Evolutionary conservation across 2,888 invertebrate species (phyloP).

Genomic region (Electrophaes corylata): DNA sequence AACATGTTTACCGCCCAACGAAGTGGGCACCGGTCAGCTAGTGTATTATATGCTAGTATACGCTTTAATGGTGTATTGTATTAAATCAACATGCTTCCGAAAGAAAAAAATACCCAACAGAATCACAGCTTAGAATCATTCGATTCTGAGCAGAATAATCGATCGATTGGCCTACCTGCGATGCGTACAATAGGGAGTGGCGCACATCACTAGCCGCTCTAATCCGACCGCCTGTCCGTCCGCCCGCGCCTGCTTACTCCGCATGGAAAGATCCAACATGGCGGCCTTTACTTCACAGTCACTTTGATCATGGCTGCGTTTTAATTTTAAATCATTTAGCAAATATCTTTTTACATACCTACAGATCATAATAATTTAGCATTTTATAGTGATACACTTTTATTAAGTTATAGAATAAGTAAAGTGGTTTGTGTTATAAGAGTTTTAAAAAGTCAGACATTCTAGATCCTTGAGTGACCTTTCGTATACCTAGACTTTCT

Average conservation of each 20-base stretch:
- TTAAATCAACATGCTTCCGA: background rate
- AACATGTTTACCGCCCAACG: no score
- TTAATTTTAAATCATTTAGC: slow-evolving; percentile 64
- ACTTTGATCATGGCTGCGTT: slow-evolving; percentile 70
- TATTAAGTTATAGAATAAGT: slow-evolving; percentile 66
- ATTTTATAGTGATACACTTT: slow-evolving; percentile 60
- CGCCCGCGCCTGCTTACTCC: slow-evolving; percentile 14
- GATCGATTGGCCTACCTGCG: slow-evolving; percentile 58
- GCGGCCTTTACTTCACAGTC: slow-evolving; percentile 77
- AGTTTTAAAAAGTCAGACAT: slow-evolving; percentile 69
- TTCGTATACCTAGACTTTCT: slow-evolving; percentile 71
- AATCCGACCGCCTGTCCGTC: slow-evolving; percentile 48
- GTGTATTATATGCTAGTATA: no score
- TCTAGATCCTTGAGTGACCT: slow-evolving; percentile 82
- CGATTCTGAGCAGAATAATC: slow-evolving; percentile 41
- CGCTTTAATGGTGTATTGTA: no score
- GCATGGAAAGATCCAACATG: slow-evolving; percentile 78
- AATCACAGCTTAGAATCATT: slow-evolving; percentile 3
- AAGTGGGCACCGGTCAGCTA: no score
- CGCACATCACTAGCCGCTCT: slow-evolving; percentile 73
- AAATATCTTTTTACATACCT: slow-evolving; percentile 56
- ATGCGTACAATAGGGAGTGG: slow-evolving; percentile 54
- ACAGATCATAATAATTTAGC: slow-evolving; percentile 55
- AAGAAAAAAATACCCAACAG: background rate
- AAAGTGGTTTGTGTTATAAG: slow-evolving; percentile 68